A percentile compares a stretch with the other conserved stretches of the same genome.
These are phyloP conservation scores for Eupithecia centaureata DNA, from an alignment of 2,888 invertebrate genomes.

Conservation along the genomic window DNA sequence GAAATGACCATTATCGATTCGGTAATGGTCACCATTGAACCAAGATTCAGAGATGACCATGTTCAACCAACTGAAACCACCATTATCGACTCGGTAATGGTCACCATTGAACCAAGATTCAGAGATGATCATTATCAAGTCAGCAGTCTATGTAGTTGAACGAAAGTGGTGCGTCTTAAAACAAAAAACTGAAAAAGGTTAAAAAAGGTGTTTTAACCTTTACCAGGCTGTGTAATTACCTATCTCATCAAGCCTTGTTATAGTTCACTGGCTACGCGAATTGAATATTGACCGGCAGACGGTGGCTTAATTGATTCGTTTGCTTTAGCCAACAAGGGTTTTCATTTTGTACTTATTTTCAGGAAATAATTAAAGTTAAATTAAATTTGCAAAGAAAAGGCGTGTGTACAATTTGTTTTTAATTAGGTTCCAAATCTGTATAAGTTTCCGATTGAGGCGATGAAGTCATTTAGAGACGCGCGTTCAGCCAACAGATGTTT, in stretches of 20 bases:
- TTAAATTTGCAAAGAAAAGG: neutral
- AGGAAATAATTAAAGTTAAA: neutral
- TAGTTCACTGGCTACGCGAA: conserved; percentile 33
- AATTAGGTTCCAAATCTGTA: neutral
- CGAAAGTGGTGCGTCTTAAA: neutral
- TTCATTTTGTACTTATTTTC: conserved; percentile 12
- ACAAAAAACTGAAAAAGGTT: neutral
- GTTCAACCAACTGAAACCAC: too few relatives aligned
- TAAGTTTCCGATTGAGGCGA: neutral
- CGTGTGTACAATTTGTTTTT: neutral
- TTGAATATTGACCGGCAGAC: conserved; percentile 38
- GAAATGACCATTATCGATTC: too few relatives aligned
- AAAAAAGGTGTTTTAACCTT: neutral
- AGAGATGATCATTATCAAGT: too few relatives aligned
- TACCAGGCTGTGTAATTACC: conserved; percentile 9
- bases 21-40: too few relatives aligned
- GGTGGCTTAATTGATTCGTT: conserved; percentile 20
- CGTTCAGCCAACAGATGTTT: too few relatives aligned
- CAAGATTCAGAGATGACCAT: too few relatives aligned
- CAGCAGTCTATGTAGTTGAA: neutral
- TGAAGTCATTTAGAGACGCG: too few relatives aligned
- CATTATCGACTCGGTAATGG: too few relatives aligned
- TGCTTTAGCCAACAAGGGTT: conserved; percentile 8
- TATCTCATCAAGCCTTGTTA: conserved; percentile 32
- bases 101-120: too few relatives aligned